phyloP scores from a whole-genome alignment of 2,797 vertebrate genomes.

The Muscicapa striata region DNA sequence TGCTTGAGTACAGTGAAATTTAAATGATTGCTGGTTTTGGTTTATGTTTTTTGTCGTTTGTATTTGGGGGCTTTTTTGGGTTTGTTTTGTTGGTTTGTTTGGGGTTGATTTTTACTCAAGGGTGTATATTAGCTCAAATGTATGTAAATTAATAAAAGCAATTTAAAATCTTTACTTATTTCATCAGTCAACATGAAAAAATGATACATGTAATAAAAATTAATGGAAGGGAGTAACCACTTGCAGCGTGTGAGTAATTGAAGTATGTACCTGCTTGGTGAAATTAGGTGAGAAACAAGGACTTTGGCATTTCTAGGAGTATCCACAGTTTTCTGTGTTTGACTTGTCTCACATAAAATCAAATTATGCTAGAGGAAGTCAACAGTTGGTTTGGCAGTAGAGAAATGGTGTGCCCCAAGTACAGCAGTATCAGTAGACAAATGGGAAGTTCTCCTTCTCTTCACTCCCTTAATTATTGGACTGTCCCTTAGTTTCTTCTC shows the following conservation, averaged over 20 bases:
- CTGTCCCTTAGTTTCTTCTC: neutral
- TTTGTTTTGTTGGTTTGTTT: neutral
- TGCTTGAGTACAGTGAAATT: neutral
- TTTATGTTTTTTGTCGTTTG: neutral
- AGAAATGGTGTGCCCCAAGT: neutral
- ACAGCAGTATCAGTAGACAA: neutral
- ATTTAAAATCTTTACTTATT: neutral
- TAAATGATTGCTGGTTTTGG: neutral
- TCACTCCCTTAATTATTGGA: neutral
- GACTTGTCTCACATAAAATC: neutral
- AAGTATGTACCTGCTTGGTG: neutral
- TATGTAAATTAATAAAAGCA: neutral
- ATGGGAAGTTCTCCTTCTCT: neutral
- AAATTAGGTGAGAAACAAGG: neutral
- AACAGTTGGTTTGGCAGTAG: neutral
- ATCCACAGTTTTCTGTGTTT: neutral
- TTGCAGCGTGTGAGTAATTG: neutral
- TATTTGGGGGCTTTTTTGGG: neutral
- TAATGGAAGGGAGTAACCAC: neutral
- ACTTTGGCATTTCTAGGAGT: neutral
- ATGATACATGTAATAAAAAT: accelerated
- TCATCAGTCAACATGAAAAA: neutral
- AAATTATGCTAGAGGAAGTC: neutral
- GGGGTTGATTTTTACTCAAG: neutral
- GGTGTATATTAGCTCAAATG: neutral